Evolutionary conservation across 2,888 invertebrate species (phyloP).

Genomic region (Heliconius ismenius): DNA sequence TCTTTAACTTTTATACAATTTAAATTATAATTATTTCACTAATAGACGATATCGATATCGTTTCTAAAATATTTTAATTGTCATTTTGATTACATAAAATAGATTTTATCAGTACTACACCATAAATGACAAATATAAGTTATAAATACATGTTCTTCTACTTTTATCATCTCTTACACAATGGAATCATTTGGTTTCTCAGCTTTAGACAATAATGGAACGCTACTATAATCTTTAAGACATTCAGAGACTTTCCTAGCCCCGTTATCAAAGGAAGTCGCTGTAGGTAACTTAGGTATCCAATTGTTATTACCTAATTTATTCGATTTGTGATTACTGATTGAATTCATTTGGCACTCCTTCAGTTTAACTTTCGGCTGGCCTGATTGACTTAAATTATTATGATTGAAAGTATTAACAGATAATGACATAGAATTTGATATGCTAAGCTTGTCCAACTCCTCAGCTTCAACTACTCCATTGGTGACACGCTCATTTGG

Average conservation of each 20-base stretch:
- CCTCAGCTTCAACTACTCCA: slow-evolving; percentile 59
- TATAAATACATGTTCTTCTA: slow-evolving; percentile 19
- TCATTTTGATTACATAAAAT: neutral
- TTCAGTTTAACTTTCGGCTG: slow-evolving; percentile 73
- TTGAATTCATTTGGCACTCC: slow-evolving; percentile 63
- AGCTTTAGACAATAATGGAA: slow-evolving; percentile 72
- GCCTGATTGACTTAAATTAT: slow-evolving; percentile 58
- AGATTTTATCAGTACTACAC: neutral
- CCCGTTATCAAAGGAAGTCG: slow-evolving; percentile 75
- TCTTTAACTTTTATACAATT: neutral
- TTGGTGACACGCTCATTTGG: slow-evolving; percentile 67
- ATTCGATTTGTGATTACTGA: slow-evolving; percentile 66
- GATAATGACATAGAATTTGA: slow-evolving; percentile 70
- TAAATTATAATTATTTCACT: neutral
- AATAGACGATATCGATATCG: neutral
- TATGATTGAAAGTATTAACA: slow-evolving; percentile 69
- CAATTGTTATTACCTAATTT: slow-evolving; percentile 79
- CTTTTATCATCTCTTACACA: slow-evolving; percentile 54
- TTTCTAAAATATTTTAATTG: too few relatives aligned
- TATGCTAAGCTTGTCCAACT: slow-evolving; percentile 64
- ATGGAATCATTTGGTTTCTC: slow-evolving; percentile 74
- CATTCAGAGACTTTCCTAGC: slow-evolving; percentile 64
- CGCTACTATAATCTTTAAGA: slow-evolving; percentile 77
- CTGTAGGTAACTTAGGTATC: slow-evolving; percentile 72
- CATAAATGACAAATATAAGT: neutral